A percentile compares a stretch with the other conserved stretches of the same genome.
Conservation (phyloP, 2,888 invertebrate genomes). For the Chloromyia formosa region DNA sequence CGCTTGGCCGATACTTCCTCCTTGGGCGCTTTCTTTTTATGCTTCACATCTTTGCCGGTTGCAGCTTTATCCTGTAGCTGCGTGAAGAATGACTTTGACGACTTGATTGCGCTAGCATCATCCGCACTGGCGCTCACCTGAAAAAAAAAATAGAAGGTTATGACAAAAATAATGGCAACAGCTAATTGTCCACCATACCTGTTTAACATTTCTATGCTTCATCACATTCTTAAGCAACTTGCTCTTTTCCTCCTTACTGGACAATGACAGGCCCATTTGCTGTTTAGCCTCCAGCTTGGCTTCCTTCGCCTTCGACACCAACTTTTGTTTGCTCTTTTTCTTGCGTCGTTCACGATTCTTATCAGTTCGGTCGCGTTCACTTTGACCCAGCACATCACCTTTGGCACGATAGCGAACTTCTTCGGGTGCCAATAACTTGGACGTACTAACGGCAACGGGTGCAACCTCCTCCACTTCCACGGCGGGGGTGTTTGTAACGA, state of each 20-base stretch:
- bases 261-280: constrained; percentile 65
- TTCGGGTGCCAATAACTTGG: constrained; percentile 88
- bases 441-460: constrained; percentile 86
- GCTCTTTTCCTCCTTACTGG: constrained; percentile 66
- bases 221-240: constrained; percentile 71
- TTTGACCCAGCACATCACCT: constrained; percentile 72
- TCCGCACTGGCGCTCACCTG: constrained; percentile 63
- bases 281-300: constrained; percentile 65
- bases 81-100: constrained; percentile 86
- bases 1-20: constrained; percentile 67
- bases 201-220: constrained; percentile 72
- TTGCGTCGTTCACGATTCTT: constrained; percentile 87
- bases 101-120: constrained; percentile 69
- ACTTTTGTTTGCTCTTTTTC: constrained; percentile 81
- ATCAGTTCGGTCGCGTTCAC: constrained; percentile 86
- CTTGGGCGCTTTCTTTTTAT: constrained; percentile 62
- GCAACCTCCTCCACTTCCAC: constrained; percentile 96
- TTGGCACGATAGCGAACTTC: constrained; percentile 76
- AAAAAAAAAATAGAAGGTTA: constrained; percentile 53
- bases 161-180: no score
- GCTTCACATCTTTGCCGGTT: constrained; percentile 59
- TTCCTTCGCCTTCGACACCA: constrained; percentile 66
- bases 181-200: constrained; percentile 66
- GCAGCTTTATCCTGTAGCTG: constrained; percentile 82
- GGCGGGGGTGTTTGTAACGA: constrained; percentile 90